A percentile compares a stretch with the other conserved stretches of the same genome.
These are phyloP conservation scores for Pocillopora verrucosa DNA, from an alignment of 64 coral and sea anemone genomes.

Conservation along the genomic window DNA sequence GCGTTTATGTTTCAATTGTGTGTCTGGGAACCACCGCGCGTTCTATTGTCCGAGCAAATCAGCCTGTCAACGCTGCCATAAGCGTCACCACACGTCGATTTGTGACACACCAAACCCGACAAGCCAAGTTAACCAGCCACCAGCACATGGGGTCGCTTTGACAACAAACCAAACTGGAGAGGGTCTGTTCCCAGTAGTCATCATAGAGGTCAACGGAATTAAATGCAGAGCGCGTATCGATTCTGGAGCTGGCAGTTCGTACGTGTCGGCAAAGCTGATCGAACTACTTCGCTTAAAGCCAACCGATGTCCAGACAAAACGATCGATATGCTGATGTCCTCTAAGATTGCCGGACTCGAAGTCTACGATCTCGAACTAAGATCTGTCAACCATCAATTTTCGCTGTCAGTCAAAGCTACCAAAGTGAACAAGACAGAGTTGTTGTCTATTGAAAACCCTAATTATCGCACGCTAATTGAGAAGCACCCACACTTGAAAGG, in stretches of 20 bases:
- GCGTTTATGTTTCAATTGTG: constrained; percentile 44
- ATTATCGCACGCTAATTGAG: not conserved
- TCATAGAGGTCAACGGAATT: constrained; percentile 41
- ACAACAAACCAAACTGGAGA: constrained; percentile 32
- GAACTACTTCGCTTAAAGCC: constrained; percentile 19
- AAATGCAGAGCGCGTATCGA: constrained; percentile 40
- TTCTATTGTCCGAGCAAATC: constrained; percentile 38
- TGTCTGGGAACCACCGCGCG: constrained; percentile 25
- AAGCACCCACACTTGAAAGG: not conserved
- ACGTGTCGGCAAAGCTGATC: constrained; percentile 39
- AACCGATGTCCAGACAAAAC: constrained; percentile 29
- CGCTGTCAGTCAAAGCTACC: constrained; percentile 36
- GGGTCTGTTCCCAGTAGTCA: constrained; percentile 35
- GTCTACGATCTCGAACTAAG: constrained; percentile 25
- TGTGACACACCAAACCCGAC: not conserved
- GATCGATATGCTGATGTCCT: constrained; percentile 34
- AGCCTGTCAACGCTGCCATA: constrained; percentile 16
- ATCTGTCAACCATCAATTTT: constrained; percentile 46
- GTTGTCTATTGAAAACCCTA: constrained; percentile 5
- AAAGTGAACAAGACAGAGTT: constrained; percentile 8
- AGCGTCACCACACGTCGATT: constrained; percentile 51
- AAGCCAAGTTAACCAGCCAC: no score
- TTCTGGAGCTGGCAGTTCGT: constrained; percentile 40
- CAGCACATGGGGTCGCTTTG: constrained; percentile 19
- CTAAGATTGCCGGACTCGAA: constrained; percentile 3